Evolutionary conservation across 2,113 vertebrate species (phyloP).

Genomic region (Narcine bancroftii): DNA sequence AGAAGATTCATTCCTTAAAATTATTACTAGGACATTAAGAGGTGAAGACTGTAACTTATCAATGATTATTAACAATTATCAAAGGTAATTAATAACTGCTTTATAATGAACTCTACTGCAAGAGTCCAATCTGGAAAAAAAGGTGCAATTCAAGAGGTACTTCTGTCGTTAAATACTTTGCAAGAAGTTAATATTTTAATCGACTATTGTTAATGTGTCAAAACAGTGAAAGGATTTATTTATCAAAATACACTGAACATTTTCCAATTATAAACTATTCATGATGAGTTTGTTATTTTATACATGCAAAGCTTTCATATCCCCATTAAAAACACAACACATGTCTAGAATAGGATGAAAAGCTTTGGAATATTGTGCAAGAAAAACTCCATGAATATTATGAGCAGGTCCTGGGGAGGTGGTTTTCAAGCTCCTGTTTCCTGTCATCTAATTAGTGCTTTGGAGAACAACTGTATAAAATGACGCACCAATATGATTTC

Average conservation of each 20-base stretch:
- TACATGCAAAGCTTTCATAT: conserved; percentile 19
- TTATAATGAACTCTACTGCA: too few species aligned
- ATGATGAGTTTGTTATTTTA: background rate
- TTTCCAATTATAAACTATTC: background rate
- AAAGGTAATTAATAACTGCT: too few species aligned
- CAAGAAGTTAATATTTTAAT: too few species aligned
- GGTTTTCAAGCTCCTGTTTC: background rate
- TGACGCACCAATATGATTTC: conserved; percentile 14
- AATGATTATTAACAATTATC: too few species aligned
- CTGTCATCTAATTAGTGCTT: conserved; percentile 5
- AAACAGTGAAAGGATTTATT: too few species aligned
- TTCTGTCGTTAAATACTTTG: too few species aligned
- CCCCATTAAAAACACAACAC: background rate
- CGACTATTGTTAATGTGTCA: too few species aligned
- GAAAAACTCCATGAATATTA: background rate
- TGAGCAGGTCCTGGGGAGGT: background rate
- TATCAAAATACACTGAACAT: background rate
- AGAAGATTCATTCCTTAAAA: too few species aligned
- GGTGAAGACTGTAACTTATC: too few species aligned
- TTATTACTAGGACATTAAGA: too few species aligned
- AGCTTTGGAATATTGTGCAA: background rate
- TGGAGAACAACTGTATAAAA: background rate
- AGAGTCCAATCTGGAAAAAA: too few species aligned
- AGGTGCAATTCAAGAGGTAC: too few species aligned
- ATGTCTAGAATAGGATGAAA: background rate